Evolutionary conservation across 1,140 invertebrate species (phyloP), one percentile per base, ranked within the genome.

Genomic region (Neodiprion pinetum): DNA sequence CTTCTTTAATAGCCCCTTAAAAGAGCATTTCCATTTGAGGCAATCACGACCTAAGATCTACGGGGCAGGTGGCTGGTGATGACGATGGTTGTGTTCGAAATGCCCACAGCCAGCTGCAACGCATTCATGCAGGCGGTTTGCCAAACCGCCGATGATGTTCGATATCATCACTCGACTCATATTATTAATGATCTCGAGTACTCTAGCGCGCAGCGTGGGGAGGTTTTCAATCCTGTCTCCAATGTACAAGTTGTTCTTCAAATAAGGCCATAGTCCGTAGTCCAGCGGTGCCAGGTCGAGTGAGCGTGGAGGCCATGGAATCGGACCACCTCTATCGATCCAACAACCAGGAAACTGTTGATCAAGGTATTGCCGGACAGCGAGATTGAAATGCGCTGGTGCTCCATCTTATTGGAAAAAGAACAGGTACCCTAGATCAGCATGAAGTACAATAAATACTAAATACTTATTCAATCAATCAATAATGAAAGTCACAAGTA

Each of bases 271-370:
- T 14, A 53, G 14, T 9, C 10, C 10, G 50, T 53, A 53, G 14
- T 53, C 50, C 10, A 53, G 50, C 14, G 50, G 50, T 48, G 80
- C 84, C 47, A 89, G 76, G 79, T 89, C 88, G 40, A 83, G 84
- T 53, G 83, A 87, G 73, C 87, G 76, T 21, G 87, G 78, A 72
- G 84, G 84, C 86, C 86, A 89, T 67, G 75, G 67, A 53, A 88
- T 77, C 14, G 83, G 75, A 12, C 87, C 86, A 75, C 77, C 73
- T 73, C 84, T 77, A 9, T 85, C 86, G 50, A 53, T 53, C 50
- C 50, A 53, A 11, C 1, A 14, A 9, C 1, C 50, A 1, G 10
- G 10, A 14, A 53, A 53, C 14, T 53, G 50, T 14, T 53, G 10
- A 14, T 53, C 14, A 14, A 53, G 50, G 50, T 53, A 53, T 53